Base-by-base conservation (phyloP, 2,113 vertebrate species). In the Ailurus styani region DNA sequence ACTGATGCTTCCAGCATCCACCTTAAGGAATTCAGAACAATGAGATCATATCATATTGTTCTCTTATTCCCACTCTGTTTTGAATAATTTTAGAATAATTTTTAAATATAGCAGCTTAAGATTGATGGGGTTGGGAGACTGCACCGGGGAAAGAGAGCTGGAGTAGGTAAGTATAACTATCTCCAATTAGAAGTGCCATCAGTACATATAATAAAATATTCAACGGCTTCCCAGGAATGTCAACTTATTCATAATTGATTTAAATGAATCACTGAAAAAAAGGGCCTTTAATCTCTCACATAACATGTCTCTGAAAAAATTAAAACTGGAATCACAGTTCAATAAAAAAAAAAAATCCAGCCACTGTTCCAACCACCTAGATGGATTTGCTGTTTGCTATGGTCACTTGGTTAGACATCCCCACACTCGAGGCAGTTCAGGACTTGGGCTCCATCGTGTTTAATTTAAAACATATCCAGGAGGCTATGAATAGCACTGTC, bases 171-270 rank as follows among this genome's bases (percentile, higher is more conserved):
- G 68, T 94, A 55, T 97, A 97, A 97, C 94, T 91, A 88, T 94
- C 82, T 96, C 96, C 97, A 97, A 98, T 97, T 98, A 98, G 89
- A 98, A 9, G 12, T 90, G 94, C 47, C 91, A 95, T 97, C 93
- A 90, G 57, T 97, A 98, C 96, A 96, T 94, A 73, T 94, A 90
- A 98, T 98, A 96, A 98, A 99, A 98, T 98, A 98, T 98, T 98
- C 96, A 99, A 97, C 96, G 72, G 34, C 81, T 97, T 98, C 94
- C 98, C 95, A 97, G 84, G 93, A 91, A 84, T 98, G 97, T 96
- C 97, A 98, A 89, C 93, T 97, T 97, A 97, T 96, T 97, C 93
- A 91, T 96, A 97, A 98, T 90, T 97, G 98, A 97, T 98, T 98
- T 98, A 98, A 98, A 98, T 98, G 96, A 98, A 98, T 98, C 57